Base-by-base conservation (phyloP, 2,888 invertebrate species). In the Pelosia muscerda region DNA sequence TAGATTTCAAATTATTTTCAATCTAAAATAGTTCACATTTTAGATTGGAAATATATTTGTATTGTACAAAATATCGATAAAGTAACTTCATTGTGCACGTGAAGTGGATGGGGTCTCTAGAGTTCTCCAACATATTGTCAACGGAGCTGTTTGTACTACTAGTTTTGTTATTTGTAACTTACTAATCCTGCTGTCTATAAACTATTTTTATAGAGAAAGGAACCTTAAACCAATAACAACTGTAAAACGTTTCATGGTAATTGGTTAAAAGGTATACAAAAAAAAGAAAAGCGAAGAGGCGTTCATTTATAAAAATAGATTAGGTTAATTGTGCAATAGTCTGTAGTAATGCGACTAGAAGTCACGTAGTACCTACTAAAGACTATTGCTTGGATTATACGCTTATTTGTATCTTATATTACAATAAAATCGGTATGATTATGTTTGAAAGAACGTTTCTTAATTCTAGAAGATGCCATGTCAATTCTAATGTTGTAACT, bases 1-100 rank as follows among this genome's bases (percentile, higher is more conserved):
- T 42, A 42, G 42, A 42, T 42, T 42, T 15, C 19, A 42, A 59
- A 59, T 8, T n/a, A n/a, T n/a, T n/a, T n/a, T n/a, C n/a, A n/a
- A n/a, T n/a, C n/a, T n/a, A n/a, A n/a, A n/a, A n/a, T n/a, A n/a
- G n/a, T n/a, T n/a, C n/a, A n/a, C n/a, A n/a, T n/a, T n/a, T n/a
- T n/a, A 42, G 42, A 42, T 42, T 42, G 42, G 42, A 42, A 59
- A 59, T 8, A 23, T 59, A 57, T 28, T 6, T 26, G 19, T 76
- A 72, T 74, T 72, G 70, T 54, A 62, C 26, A 54, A 62, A 42
- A 19, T 42, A 42, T 42, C 78, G 73, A 66, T 72, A 69, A 70
- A 75, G 71, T 61, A 73, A 72, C 71, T 71, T 71, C 65, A 74
- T 61, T 49, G 59, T 69, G 69, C 75, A 74, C 71, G 75, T 75